A percentile compares a stretch with the other conserved stretches of the same genome.
Conservation (phyloP, 2,888 invertebrate species). For the Dicyrtomina minuta region DNA sequence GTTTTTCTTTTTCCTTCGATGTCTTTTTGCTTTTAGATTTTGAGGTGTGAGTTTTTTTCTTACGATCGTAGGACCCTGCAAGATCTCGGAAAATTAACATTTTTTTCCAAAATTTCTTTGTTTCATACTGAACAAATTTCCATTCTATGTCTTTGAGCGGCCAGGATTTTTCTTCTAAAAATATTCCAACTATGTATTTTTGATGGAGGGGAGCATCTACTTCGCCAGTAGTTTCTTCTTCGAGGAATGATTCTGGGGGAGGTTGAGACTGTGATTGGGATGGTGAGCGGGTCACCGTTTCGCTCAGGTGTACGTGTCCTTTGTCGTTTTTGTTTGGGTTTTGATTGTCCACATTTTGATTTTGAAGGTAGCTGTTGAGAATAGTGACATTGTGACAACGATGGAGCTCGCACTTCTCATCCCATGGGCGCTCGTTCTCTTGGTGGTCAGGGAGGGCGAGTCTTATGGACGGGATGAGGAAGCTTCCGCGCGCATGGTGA, state of each 20-base stretch:
- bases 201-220: background rate
- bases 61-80: too few species aligned
- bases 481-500: background rate
- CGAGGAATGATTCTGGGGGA: background rate
- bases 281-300: too few species aligned
- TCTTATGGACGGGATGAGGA: constrained; percentile 3
- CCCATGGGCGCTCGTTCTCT: background rate
- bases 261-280: background rate
- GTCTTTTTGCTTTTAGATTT: background rate
- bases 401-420: background rate
- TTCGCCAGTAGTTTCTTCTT: background rate
- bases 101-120: constrained; percentile 19
- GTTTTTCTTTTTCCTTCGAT: too few species aligned
- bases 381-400: too few species aligned
- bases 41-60: background rate
- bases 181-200: constrained; percentile 7
- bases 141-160: background rate
- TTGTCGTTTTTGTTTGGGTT: too few species aligned
- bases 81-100: constrained; percentile 1
- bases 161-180: constrained; percentile 7
- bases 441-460: background rate
- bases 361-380: too few species aligned
- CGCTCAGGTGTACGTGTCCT: too few species aligned
- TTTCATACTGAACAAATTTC: constrained; percentile 12
- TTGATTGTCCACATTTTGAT: too few species aligned